Evolutionary conservation across 2,113 vertebrate species (phyloP).

Genomic region (Acrocephalus arundinaceus): DNA sequence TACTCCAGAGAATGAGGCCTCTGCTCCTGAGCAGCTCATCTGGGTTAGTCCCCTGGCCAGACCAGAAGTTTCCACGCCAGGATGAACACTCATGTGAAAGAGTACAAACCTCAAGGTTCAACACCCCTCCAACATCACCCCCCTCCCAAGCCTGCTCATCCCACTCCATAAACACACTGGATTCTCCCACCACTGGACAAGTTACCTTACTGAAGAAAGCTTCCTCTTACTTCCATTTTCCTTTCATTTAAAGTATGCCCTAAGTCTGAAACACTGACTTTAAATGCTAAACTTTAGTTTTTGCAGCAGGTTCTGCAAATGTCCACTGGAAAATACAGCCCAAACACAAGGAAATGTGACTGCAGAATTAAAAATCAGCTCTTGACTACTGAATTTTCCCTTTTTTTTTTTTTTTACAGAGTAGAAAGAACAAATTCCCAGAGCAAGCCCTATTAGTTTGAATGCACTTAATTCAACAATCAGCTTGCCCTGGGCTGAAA

Average conservation of each 20-base stretch:
- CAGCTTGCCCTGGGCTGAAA: background rate
- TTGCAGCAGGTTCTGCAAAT: background rate
- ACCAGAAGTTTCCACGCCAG: background rate
- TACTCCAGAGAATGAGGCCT: background rate
- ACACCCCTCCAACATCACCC: background rate
- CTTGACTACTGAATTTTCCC: background rate
- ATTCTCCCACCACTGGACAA: background rate
- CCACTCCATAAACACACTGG: background rate
- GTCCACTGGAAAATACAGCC: background rate
- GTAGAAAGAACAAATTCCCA: background rate
- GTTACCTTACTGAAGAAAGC: background rate
- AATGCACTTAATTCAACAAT: background rate
- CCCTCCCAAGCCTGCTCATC: background rate
- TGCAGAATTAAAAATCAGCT: background rate
- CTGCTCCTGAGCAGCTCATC: background rate
- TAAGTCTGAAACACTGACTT: background rate
- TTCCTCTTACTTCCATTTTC: background rate
- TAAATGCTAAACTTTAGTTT: background rate
- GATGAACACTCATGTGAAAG: background rate
- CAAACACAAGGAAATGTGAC: background rate
- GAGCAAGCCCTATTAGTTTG: background rate
- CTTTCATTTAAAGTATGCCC: background rate
- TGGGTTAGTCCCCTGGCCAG: background rate
- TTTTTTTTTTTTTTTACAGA: background rate
- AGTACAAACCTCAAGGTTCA: background rate